Evolutionary conservation across 2,888 invertebrate species (phyloP).

Genomic region (Pantelozetes paolii): DNA sequence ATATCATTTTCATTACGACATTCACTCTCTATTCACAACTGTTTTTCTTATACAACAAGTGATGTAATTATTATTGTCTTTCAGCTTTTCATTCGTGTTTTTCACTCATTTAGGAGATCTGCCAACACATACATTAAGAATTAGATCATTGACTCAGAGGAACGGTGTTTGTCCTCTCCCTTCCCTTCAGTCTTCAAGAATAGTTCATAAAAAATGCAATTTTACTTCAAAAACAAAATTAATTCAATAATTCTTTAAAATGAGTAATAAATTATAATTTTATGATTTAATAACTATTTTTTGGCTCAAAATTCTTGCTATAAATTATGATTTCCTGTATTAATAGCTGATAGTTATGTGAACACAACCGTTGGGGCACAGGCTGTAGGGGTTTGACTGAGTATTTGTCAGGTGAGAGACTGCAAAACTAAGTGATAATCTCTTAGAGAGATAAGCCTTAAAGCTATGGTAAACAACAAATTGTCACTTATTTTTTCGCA

Average conservation of each 20-base stretch:
- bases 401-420: conserved; percentile 1
- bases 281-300: background rate
- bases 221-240: background rate
- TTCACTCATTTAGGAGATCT: conserved; percentile 11
- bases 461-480: conserved; percentile 7
- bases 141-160: background rate
- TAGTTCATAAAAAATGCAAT: background rate
- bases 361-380: background rate
- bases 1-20: too few relatives aligned
- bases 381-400: background rate
- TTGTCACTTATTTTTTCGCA: conserved; percentile 1
- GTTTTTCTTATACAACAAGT: background rate
- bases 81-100: background rate
- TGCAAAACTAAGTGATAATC: conserved; percentile 26
- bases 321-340: background rate
- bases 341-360: background rate
- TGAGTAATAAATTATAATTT: background rate
- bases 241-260: background rate
- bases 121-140: background rate
- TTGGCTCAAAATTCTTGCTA: background rate
- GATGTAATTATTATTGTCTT: background rate
- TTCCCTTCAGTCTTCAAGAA: background rate
- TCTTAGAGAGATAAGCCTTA: conserved; percentile 23
- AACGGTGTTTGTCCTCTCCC: background rate
- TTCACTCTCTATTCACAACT: too few relatives aligned